phyloP scores from a whole-genome alignment of 2,113 vertebrate genomes.

The cattle (Bos taurus) region ARS-UCD2.0 NC_037341.1:3540001-3540500 shows the following conservation, averaged over 20 bases:
- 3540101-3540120: neutral
- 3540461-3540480: neutral
- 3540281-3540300: neutral
- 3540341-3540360: neutral
- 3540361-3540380: neutral
- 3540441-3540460: neutral
- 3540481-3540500: neutral
- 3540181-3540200: neutral
- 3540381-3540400: too few species aligned
- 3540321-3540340: rapidly evolving
- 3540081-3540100: neutral
- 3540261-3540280: neutral
- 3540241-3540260: neutral
- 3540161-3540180: neutral
- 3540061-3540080: neutral
- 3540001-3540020: neutral
- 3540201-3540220: neutral
- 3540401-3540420: neutral
- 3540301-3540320: neutral
- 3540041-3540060: neutral
- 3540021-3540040: neutral
- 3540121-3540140: neutral
- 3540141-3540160: neutral
- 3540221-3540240: neutral
- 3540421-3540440: neutral